Conservation (phyloP, 2,113 vertebrate genomes). For the Gobiocypris rarus region DNA sequence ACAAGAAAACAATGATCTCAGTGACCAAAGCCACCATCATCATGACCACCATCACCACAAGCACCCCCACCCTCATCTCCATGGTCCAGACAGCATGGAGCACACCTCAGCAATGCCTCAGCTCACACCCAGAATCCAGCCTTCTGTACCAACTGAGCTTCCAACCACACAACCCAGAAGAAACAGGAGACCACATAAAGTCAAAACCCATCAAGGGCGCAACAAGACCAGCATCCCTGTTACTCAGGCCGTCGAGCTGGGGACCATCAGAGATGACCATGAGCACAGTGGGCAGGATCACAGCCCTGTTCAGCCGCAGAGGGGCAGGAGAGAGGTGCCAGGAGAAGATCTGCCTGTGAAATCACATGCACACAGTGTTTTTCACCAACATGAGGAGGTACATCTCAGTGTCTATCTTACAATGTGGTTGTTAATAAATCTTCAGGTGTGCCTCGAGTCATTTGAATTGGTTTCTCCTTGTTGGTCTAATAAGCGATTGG, state of each 20-base stretch:
- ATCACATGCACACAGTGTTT: slow-evolving; percentile 46
- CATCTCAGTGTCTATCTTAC: not conserved
- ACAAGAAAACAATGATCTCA: slow-evolving; percentile 52
- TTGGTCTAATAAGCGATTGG: not conserved
- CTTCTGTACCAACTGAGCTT: slow-evolving; percentile 18
- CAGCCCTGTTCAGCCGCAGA: slow-evolving; percentile 61
- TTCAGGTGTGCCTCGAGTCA: not conserved
- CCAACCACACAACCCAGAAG: slow-evolving; percentile 70
- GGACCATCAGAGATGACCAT: not conserved
- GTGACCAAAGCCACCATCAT: slow-evolving; percentile 42
- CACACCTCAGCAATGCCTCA: slow-evolving; percentile 28
- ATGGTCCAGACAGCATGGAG: slow-evolving; percentile 29
- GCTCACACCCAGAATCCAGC: not conserved
- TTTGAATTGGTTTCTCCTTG: not conserved
- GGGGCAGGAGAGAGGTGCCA: slow-evolving; percentile 63
- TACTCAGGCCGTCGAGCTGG: slow-evolving; percentile 3
- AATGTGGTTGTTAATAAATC: not conserved
- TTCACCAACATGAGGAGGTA: slow-evolving; percentile 78
- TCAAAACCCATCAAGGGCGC: slow-evolving; percentile 70
- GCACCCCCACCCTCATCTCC: slow-evolving; percentile 46
- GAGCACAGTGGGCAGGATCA: slow-evolving; percentile 59
- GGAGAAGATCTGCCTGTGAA: slow-evolving; percentile 30
- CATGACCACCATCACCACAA: slow-evolving; percentile 57
- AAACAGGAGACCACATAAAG: slow-evolving; percentile 71
- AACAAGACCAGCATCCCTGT: slow-evolving; percentile 67